These are phyloP conservation scores for Megaceryle alcyon DNA, from an alignment of 2,797 vertebrate species.

Conservation along the genomic window DNA sequence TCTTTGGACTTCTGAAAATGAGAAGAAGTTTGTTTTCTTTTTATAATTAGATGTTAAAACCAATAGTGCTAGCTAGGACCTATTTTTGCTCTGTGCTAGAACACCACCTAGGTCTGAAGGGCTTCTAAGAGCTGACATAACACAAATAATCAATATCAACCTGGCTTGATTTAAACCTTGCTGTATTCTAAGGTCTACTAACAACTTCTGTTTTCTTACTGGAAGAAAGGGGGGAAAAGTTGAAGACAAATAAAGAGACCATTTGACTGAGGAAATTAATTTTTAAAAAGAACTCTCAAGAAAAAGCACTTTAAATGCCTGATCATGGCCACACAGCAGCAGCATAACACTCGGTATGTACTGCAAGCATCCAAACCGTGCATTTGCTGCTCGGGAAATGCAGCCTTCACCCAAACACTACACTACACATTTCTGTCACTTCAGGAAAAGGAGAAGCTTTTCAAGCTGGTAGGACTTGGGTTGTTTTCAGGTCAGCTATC, in stretches of 20 bases:
- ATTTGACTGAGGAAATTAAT: not conserved
- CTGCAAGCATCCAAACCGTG: not conserved
- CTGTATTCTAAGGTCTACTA: not conserved
- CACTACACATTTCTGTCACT: not conserved
- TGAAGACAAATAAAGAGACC: not conserved
- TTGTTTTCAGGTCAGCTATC: not conserved
- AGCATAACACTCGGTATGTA: not conserved
- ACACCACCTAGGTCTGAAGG: not conserved
- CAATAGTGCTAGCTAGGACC: not conserved
- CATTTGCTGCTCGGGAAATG: not conserved
- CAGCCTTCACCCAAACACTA: not conserved
- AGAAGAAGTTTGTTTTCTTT: not conserved
- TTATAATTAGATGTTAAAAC: not conserved
- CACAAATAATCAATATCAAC: not conserved
- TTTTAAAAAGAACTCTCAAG: constrained; percentile 21
- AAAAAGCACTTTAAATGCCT: constrained; percentile 17
- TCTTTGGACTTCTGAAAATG: not conserved
- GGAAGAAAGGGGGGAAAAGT: not conserved
- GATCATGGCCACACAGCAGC: not conserved
- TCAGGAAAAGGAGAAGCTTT: not conserved
- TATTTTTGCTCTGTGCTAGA: not conserved
- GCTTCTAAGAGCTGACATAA: not conserved
- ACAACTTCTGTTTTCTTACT: constrained; percentile 2
- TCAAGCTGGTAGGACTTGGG: not conserved
- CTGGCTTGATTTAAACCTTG: not conserved